Base-by-base conservation (phyloP, 64 coral and sea anemone species). In the Pocillopora damicornis region DNA sequence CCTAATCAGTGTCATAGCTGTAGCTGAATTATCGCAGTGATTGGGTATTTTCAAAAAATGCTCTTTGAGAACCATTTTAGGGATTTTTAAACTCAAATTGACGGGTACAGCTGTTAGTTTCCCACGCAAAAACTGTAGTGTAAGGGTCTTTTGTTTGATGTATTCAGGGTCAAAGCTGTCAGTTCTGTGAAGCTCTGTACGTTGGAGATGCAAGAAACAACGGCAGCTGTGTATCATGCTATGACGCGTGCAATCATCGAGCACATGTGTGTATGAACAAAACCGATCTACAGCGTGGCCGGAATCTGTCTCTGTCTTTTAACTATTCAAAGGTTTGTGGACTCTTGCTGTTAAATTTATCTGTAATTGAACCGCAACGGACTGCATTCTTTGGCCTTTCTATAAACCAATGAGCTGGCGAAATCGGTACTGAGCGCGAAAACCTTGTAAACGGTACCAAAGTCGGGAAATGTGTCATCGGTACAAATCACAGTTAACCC, bases 141-240 rank as follows among this genome's bases (percentile, higher is more conserved):
- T 0, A 11, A 23, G 37, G 26, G 4, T 51, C 16, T 17, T 7
- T 87, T 61, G 67, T 42, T 71, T 80, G 34, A 62, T 58, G 61
- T 26, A 38, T 63, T 65, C n/a, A 99, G 97, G 97, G 97, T 6
- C 45, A 37, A 2, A 90, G 88, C 13, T 99, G 97, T 35, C 37
- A 99, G 75, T 92, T 87, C 75, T 99, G 97, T 81, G 37, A 86
- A 23, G 90, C 97, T 22, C 73, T 95, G 64, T 99, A 88, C 68
- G 97, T 99, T 60, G 97, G 97, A 20, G 63, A 93, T 20, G 88
- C 94, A 1, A 69, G 58, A 66, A 78, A 96, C 35, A 92, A 95
- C 88, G 97, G 97, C 12, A 60, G 87, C 11, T 99, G 97, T 79
- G 37, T 38, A 11, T 93, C 93, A 4, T 99, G 97, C 45, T 90